Conservation (phyloP, 2,113 vertebrate species). For the Orycteropus afer region DNA sequence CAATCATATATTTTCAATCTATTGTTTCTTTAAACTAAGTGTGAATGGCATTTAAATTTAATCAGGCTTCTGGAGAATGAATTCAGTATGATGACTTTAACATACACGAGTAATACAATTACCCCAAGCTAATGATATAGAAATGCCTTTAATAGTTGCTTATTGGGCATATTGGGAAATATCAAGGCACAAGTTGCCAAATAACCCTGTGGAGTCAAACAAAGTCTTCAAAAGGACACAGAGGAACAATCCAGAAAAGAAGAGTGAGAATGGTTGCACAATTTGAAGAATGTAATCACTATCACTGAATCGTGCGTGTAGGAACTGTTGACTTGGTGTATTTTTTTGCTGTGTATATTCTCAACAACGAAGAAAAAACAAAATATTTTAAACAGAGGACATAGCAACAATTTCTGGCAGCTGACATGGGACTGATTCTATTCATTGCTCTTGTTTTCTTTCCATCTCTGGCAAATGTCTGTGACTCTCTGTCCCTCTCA, state of each 20-base stretch:
- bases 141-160: not conserved
- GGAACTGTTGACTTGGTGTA: too few species aligned
- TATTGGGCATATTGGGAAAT: constrained; percentile 10
- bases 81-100: constrained; percentile 34
- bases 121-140: not conserved
- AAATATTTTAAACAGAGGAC: not conserved
- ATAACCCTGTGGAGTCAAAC: not conserved
- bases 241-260: too few species aligned
- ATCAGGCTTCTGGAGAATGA: not conserved
- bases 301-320: too few species aligned
- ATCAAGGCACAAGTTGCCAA: not conserved
- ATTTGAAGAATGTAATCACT: too few species aligned
- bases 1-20: not conserved
- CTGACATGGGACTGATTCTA: not conserved
- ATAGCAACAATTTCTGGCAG: not conserved
- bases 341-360: too few species aligned
- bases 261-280: too few species aligned
- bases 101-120: not conserved
- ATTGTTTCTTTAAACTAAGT: constrained; percentile 33
- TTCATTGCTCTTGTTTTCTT: not conserved
- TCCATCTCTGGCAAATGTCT: not conserved
- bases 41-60: constrained; percentile 21
- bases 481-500: not conserved
- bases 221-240: not conserved
- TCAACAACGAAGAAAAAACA: too few species aligned